These are phyloP conservation scores for Alexandromys fortis DNA, from an alignment of 2,113 vertebrate genomes.

Conservation along the genomic window DNA sequence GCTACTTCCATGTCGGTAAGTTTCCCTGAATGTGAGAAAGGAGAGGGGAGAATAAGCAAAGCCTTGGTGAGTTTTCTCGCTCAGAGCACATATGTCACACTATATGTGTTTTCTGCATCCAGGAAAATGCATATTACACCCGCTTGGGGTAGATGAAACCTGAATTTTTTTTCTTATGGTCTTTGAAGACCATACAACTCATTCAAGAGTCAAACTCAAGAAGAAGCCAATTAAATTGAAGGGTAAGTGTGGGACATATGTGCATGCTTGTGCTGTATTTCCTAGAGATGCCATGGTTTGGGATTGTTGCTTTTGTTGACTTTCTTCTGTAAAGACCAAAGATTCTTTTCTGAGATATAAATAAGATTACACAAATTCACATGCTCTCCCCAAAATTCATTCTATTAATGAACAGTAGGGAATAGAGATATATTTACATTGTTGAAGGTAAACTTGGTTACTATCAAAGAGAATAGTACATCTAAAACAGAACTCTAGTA, in stretches of 20 bases:
- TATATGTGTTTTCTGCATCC: not conserved
- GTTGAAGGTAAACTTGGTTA: conserved; percentile 5
- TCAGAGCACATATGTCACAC: not conserved
- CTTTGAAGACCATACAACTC: not conserved
- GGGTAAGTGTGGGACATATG: not conserved
- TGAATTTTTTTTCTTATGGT: not conserved
- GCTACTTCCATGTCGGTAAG: not conserved
- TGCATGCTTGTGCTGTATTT: not conserved
- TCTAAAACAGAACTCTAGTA: not conserved
- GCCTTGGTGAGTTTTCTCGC: not conserved
- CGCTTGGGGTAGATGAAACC: not conserved
- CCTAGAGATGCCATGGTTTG: not conserved
- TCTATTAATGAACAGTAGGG: not conserved
- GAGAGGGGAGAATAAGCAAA: not conserved
- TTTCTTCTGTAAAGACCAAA: not conserved
- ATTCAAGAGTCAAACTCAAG: not conserved
- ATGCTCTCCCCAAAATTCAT: conserved; percentile 1
- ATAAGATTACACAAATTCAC: not conserved
- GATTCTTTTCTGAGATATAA: not conserved
- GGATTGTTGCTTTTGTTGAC: not conserved
- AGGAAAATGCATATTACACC: not conserved
- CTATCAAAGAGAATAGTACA: conserved; percentile 2
- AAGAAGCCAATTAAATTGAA: conserved; percentile 11
- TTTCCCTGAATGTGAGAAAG: conserved; percentile 23
- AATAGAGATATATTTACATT: conserved; percentile 26